Evolutionary conservation across 2,888 invertebrate species (phyloP).

Genomic region (Ctenicera cuprea): DNA sequence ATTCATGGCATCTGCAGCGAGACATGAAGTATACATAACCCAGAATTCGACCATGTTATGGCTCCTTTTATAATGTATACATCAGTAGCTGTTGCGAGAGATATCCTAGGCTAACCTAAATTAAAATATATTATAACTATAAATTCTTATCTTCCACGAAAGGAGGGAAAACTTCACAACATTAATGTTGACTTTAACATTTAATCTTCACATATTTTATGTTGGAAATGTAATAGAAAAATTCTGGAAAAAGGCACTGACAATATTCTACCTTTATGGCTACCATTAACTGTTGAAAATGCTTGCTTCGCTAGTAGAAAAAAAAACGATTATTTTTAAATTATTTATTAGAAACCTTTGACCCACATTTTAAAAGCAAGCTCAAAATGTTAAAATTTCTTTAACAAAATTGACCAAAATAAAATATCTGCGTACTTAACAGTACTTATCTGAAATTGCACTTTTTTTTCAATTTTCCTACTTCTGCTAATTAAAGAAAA

Average conservation of each 20-base stretch:
- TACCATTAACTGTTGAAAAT: no score
- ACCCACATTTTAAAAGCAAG: no score
- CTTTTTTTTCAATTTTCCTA: no score
- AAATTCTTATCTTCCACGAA: conserved; percentile 15
- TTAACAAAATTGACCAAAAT: no score
- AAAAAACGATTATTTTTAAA: no score
- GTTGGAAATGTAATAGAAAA: background rate
- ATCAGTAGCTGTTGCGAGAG: conserved; percentile 21
- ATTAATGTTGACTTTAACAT: conserved; percentile 13
- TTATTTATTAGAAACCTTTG: no score
- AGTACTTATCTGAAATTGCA: no score
- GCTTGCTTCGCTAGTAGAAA: no score
- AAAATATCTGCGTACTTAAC: no score
- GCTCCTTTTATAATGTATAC: conserved; percentile 38
- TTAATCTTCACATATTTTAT: conserved; percentile 7
- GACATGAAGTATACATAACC: conserved; percentile 56
- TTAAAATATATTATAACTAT: conserved; percentile 27
- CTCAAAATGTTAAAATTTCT: no score
- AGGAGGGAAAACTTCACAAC: conserved; percentile 13
- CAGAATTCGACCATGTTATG: conserved; percentile 43
- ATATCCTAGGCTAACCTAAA: conserved; percentile 10
- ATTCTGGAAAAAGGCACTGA: background rate
- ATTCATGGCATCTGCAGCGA: conserved; percentile 61
- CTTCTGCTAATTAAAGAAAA: no score
- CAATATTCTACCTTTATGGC: no score